Base-by-base conservation (phyloP, 1,140 invertebrate species). In the Calliphora vicina region DNA sequence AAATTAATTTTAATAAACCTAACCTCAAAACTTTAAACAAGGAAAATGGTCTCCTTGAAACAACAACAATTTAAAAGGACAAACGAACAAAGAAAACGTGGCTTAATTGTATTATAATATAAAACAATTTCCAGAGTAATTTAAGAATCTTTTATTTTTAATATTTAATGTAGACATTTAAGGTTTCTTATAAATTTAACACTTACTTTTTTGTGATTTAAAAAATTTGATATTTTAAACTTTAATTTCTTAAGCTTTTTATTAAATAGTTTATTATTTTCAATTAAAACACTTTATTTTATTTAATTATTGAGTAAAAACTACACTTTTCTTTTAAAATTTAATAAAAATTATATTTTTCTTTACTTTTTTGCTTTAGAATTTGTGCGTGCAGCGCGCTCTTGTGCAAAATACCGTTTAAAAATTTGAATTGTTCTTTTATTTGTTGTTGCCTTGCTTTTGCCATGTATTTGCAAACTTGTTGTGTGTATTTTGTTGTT, bases 401-500 rank as follows among this genome's bases (percentile, higher is more conserved):
- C n/a, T 67, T 67, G 61, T 67, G 61, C 61, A 67, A 67, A 67
- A 67, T 67, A 67, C 61, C 61, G 61, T 67, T 67, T 67, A n/a
- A 57, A 57, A 67, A 67, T 67, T 67, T 67, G 61, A 67, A 67
- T 67, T 67, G n/a, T 67, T 67, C 57, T 67, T 67, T 67, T 5
- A 0, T 25, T 67, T 20, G 20, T 23, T 67, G 20, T 67, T 67
- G 61, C 61, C 12, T 23, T 23, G 15, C 1, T 57, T 17, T 15
- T 57, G 61, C 23, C 20, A 20, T 23, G 23, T 67, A 3, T 6
- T 23, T 23, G 17, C 10, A 25, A 67, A 67, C 61, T 6, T 67
- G 61, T 67, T 67, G 61, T 67, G n/a, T n/a, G n/a, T n/a, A n/a
- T n/a, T n/a, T n/a, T 67, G n/a, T 67, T 67, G 61, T 20, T 67